phyloP scores from a whole-genome alignment of 2,797 vertebrate genomes.

The Mus spretus region DNA sequence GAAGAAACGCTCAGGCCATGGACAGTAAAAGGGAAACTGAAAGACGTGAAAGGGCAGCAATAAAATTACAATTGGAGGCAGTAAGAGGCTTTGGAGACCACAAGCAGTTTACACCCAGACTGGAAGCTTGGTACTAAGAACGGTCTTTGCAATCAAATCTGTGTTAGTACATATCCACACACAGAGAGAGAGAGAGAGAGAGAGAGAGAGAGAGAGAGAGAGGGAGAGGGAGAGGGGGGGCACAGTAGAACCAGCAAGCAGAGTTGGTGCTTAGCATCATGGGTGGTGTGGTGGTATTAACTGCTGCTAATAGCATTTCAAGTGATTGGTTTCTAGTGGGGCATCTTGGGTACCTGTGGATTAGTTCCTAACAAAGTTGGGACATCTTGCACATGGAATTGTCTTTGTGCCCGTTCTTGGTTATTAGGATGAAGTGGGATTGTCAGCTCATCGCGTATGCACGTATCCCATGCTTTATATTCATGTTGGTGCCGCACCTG shows the following conservation, averaged over 20 bases:
- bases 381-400: not conserved
- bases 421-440: not conserved
- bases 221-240: too few species aligned
- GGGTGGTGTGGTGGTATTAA: not conserved
- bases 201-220: too few species aligned
- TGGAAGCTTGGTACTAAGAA: not conserved
- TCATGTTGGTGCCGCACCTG: not conserved
- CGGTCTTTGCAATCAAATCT: not conserved
- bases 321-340: not conserved
- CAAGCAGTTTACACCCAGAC: not conserved
- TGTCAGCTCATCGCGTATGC: too few species aligned
- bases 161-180: not conserved
- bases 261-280: not conserved
- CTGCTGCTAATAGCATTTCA: too few species aligned
- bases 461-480: not conserved
- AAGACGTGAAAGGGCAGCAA: not conserved
- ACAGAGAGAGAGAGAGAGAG: not conserved
- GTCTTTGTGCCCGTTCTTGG: not conserved
- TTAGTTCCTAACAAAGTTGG: not conserved
- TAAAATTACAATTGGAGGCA: not conserved
- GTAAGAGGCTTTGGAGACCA: not conserved
- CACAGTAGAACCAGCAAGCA: not conserved
- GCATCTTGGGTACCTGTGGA: not conserved
- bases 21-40: slow-evolving; percentile 29
- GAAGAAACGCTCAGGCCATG: not conserved